These are phyloP conservation scores for Tylochromis polylepis DNA, from an alignment of 2,113 vertebrate genomes.

Conservation along the genomic window DNA sequence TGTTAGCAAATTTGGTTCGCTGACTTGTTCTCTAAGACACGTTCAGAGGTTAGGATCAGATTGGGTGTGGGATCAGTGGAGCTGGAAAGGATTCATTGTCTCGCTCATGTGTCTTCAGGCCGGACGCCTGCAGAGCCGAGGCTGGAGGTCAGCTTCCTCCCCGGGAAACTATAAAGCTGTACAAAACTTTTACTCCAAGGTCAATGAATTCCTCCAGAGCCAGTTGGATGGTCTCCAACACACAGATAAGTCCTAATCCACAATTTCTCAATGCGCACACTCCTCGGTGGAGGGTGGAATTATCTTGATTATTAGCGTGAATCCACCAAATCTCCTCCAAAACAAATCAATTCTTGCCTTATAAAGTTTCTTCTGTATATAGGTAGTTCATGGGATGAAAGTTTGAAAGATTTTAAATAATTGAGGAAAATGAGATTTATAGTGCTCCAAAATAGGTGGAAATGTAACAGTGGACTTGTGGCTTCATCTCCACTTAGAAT, in stretches of 20 bases:
- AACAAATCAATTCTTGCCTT: conserved; percentile 18
- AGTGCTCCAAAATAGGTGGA: not conserved
- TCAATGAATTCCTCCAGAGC: conserved; percentile 16
- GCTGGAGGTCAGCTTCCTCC: not conserved
- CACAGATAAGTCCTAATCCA: conserved; percentile 28
- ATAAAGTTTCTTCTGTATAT: not conserved
- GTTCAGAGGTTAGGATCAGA: conserved; percentile 1
- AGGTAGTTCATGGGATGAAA: not conserved
- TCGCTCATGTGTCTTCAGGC: not conserved
- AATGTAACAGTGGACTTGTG: not conserved
- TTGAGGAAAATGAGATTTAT: not conserved
- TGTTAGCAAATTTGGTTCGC: conserved; percentile 38
- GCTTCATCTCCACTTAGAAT: not conserved
- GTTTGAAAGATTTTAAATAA: not conserved
- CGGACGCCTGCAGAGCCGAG: not conserved
- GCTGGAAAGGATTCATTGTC: not conserved
- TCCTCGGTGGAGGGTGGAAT: not conserved
- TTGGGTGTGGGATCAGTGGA: not conserved
- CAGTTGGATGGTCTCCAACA: conserved; percentile 9
- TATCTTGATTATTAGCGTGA: conserved; percentile 7
- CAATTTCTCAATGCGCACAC: not conserved
- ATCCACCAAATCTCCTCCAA: conserved; percentile 24
- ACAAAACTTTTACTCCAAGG: conserved; percentile 15
- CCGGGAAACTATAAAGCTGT: not conserved
- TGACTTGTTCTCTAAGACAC: not conserved